Percentiles rank a stretch among this genome's conserved stretches.
Evolutionary conservation across 2,888 invertebrate genomes (phyloP).

Genomic region (Polymixis flavicincta): DNA sequence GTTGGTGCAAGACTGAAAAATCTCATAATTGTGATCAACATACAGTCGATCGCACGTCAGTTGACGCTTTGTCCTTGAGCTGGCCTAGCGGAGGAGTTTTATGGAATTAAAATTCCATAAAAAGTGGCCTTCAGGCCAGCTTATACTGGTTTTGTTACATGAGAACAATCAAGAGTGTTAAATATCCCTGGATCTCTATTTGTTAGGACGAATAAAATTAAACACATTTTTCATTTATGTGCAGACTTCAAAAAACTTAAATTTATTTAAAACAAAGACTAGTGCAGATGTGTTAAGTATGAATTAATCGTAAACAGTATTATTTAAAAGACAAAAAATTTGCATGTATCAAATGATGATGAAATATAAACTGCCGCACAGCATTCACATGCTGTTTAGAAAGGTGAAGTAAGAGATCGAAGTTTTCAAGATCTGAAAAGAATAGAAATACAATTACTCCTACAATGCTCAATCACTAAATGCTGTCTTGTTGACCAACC

Average conservation of each 20-base stretch:
- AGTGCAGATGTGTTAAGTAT: background rate
- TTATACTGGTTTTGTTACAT: background rate
- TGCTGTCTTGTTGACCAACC: background rate
- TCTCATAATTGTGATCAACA: too few relatives aligned
- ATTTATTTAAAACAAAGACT: background rate
- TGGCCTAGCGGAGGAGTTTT: background rate
- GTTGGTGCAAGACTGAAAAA: too few relatives aligned
- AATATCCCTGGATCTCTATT: background rate
- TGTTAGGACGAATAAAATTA: background rate
- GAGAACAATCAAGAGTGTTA: background rate
- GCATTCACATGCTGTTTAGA: conserved; percentile 17
- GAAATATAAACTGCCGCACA: background rate
- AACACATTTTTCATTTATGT: background rate
- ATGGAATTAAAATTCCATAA: background rate
- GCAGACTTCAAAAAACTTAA: background rate
- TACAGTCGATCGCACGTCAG: too few relatives aligned
- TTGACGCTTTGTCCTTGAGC: too few relatives aligned
- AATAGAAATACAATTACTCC: background rate
- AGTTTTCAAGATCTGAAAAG: conserved; percentile 48
- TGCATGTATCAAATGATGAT: background rate
- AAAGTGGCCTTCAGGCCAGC: background rate
- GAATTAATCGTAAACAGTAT: background rate
- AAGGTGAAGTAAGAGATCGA: conserved; percentile 40
- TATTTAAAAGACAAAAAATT: background rate
- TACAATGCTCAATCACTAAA: background rate